A percentile compares a stretch with the other conserved stretches of the same genome.
Conservation (phyloP, 2,888 invertebrate species). For the Cinara cedri region DNA sequence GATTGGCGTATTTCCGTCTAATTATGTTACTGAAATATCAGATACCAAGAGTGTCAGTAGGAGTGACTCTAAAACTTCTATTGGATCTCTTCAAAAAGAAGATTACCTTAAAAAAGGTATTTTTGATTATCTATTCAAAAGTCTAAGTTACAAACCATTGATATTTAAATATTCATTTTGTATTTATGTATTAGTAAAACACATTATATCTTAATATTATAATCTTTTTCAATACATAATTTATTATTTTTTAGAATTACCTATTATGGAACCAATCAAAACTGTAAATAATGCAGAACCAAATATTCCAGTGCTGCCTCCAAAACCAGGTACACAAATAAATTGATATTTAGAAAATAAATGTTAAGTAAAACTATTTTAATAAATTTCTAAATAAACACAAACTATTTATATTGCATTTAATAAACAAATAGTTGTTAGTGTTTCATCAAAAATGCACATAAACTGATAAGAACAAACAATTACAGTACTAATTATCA, state of each 20-base stretch:
- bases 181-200: background rate
- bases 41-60: conserved; percentile 54
- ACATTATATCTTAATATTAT: background rate
- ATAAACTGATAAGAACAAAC: background rate
- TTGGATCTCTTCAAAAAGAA: conserved; percentile 46
- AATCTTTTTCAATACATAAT: background rate
- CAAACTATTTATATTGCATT: background rate
- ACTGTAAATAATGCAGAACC: conserved; percentile 60
- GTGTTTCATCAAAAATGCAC: background rate
- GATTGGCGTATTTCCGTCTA: conserved; percentile 92
- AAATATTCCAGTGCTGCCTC: conserved; percentile 74
- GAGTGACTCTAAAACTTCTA: conserved; percentile 50
- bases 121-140: background rate
- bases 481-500: conserved; percentile 5
- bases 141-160: no score
- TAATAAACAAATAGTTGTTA: background rate
- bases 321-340: conserved; percentile 72
- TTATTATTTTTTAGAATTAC: conserved; percentile 31
- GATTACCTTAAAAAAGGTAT: conserved; percentile 51
- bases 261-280: conserved; percentile 24
- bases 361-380: background rate
- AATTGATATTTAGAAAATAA: background rate
- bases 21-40: conserved; percentile 77
- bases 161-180: background rate
- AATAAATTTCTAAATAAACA: background rate